These are phyloP conservation scores for Spheniscus mendiculus DNA, from an alignment of 2,113 vertebrate genomes.

Conservation along the genomic window DNA sequence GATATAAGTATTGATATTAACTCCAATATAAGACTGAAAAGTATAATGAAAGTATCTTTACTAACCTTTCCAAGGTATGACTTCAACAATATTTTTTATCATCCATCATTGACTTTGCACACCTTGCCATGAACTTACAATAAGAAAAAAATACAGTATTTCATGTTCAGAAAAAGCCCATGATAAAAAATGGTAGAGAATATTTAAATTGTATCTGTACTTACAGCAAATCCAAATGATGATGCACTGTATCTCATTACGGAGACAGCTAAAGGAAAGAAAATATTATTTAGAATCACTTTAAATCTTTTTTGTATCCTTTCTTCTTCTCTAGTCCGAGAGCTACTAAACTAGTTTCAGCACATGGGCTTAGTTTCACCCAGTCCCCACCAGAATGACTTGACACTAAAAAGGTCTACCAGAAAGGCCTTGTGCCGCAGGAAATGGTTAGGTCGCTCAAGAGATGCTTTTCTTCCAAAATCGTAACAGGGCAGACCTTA, in stretches of 20 bases:
- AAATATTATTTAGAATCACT: slow-evolving; percentile 72
- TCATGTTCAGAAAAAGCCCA: background rate
- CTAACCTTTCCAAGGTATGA: background rate
- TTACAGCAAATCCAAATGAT: slow-evolving; percentile 98
- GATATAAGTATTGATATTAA: background rate
- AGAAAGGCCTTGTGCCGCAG: background rate
- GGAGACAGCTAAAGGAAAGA: slow-evolving; percentile 90
- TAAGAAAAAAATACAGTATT: background rate
- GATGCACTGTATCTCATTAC: slow-evolving; percentile 98
- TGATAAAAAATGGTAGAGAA: background rate
- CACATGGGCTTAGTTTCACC: background rate
- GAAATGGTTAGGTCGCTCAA: rapidly evolving
- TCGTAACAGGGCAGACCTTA: rapidly evolving
- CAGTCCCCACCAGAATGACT: background rate
- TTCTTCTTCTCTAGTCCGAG: background rate
- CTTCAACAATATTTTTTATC: background rate
- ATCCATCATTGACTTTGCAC: background rate
- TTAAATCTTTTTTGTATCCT: background rate
- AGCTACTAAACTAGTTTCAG: background rate
- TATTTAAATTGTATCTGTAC: slow-evolving; percentile 67
- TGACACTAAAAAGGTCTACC: background rate
- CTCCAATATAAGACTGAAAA: background rate
- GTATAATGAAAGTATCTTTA: background rate
- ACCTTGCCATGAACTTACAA: background rate
- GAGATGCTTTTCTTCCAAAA: background rate